Conservation (phyloP, 2,888 invertebrate genomes). For the Drosophila suboccidentalis region DNA sequence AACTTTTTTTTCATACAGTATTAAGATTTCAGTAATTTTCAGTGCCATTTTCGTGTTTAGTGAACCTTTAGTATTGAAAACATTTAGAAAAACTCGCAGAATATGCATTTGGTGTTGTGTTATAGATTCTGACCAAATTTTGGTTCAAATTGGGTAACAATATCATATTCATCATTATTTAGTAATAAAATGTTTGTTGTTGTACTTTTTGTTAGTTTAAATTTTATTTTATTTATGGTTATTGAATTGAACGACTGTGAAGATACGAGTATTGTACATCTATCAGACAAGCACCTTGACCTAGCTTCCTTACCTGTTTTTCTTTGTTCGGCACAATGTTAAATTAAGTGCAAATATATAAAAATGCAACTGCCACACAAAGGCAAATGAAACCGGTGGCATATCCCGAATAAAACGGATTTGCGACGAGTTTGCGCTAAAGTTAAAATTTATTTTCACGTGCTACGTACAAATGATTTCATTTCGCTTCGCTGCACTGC, state of each 20-base stretch:
- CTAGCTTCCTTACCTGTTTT: constrained; percentile 11
- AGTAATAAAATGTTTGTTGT: no score
- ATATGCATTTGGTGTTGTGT: no score
- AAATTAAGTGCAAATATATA: constrained; percentile 51
- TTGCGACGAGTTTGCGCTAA: constrained; percentile 41
- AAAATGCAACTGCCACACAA: constrained; percentile 39
- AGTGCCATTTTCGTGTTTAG: no score
- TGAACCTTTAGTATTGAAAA: no score
- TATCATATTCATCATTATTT: no score
- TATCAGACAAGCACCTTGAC: no score
- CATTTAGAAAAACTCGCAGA: no score
- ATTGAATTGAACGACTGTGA: background rate
- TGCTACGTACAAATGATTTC: constrained; percentile 65
- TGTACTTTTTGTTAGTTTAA: no score
- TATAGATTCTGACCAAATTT: no score
- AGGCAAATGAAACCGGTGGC: constrained; percentile 10
- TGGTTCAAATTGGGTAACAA: no score
- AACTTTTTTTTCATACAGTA: no score
- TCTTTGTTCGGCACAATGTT: constrained; percentile 37
- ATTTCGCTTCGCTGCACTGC: constrained; percentile 48
- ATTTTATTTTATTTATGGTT: background rate
- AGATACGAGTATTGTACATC: background rate
- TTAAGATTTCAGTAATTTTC: no score
- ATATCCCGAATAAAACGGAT: constrained; percentile 5
- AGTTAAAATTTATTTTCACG: constrained; percentile 60